A percentile compares a stretch with the other conserved stretches of the same genome.
phyloP scores from a whole-genome alignment of 2,888 invertebrate genomes.

The Beris morrisii region DNA sequence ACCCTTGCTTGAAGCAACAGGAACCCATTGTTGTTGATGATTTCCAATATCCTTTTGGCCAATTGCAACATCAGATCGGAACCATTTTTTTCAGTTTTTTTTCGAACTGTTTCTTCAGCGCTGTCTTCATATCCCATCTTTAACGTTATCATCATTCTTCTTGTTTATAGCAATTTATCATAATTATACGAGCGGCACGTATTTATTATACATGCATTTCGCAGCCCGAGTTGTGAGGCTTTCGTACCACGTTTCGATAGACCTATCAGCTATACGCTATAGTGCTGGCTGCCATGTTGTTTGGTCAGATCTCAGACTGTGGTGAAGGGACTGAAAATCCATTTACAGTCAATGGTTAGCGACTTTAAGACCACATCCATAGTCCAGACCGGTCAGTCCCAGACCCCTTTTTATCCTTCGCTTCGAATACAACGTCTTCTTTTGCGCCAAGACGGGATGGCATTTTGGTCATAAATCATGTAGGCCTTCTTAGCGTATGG shows the following conservation, averaged over 20 bases:
- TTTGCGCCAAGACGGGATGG: constrained; percentile 14
- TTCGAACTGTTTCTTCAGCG: background rate
- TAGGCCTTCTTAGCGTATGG: constrained; percentile 19
- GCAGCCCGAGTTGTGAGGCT: too few relatives aligned
- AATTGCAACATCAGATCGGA: too few relatives aligned
- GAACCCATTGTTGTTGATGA: too few relatives aligned
- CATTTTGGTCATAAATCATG: constrained; percentile 29
- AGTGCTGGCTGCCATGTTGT: too few relatives aligned
- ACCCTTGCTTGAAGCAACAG: too few relatives aligned
- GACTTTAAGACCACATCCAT: background rate
- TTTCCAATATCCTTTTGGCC: too few relatives aligned
- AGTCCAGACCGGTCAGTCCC: too few relatives aligned
- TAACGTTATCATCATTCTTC: constrained; percentile 38
- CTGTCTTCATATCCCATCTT: constrained; percentile 29
- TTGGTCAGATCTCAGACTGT: too few relatives aligned
- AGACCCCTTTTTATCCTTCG: constrained; percentile 13
- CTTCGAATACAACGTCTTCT: constrained; percentile 25
- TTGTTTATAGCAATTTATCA: constrained; percentile 38
- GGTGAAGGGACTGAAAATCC: constrained; percentile 26
- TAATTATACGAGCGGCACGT: constrained; percentile 37
- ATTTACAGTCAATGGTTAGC: constrained; percentile 32
- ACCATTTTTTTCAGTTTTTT: too few relatives aligned
- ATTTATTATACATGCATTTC: constrained; percentile 28
- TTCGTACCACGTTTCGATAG: background rate
- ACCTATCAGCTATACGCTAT: too few relatives aligned